A percentile compares a stretch with the other conserved stretches of the same genome.
phyloP scores from a whole-genome alignment of 1,140 invertebrate genomes.

The Zaprionus vittiger region DNA sequence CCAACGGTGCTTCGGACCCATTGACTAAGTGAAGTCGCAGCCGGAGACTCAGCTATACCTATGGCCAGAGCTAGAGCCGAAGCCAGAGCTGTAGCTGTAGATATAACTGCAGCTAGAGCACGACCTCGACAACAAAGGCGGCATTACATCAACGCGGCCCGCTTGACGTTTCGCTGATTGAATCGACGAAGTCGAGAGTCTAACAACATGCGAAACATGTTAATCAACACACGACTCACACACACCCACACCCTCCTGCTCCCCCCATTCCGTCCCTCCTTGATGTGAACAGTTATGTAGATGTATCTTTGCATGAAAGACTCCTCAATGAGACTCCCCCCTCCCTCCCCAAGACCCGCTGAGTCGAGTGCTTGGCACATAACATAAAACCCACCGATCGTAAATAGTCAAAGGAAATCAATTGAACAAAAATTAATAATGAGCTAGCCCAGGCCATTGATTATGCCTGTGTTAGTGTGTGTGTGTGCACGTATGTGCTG shows the following conservation, averaged over 20 bases:
- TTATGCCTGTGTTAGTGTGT: constrained; percentile 26
- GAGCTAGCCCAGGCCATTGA: constrained; percentile 19
- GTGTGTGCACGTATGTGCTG: neutral
- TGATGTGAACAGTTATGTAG: constrained; percentile 6
- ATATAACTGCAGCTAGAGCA: constrained; percentile 12
- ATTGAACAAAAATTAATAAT: constrained; percentile 51
- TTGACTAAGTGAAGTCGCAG: neutral
- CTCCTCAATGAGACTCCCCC: neutral
- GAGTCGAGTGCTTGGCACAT: constrained; percentile 16
- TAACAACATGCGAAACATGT: constrained; percentile 50
- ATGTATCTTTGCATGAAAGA: constrained; percentile 16
- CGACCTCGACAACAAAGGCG: constrained; percentile 54
- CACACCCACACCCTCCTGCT: neutral
- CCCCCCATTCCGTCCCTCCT: neutral
- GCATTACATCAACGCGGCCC: constrained; percentile 48
- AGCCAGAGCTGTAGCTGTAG: neutral
- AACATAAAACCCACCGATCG: constrained; percentile 30
- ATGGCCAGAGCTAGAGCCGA: neutral
- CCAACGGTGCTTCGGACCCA: neutral
- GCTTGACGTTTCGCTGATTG: constrained; percentile 44
- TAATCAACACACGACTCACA: constrained; percentile 33
- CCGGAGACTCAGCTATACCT: neutral
- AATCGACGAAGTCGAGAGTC: constrained; percentile 41
- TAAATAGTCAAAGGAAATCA: constrained; percentile 53
- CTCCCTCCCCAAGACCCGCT: neutral